Evolutionary conservation across 2,113 vertebrate species (phyloP).

Genomic region (Elephantulus edwardii): DNA sequence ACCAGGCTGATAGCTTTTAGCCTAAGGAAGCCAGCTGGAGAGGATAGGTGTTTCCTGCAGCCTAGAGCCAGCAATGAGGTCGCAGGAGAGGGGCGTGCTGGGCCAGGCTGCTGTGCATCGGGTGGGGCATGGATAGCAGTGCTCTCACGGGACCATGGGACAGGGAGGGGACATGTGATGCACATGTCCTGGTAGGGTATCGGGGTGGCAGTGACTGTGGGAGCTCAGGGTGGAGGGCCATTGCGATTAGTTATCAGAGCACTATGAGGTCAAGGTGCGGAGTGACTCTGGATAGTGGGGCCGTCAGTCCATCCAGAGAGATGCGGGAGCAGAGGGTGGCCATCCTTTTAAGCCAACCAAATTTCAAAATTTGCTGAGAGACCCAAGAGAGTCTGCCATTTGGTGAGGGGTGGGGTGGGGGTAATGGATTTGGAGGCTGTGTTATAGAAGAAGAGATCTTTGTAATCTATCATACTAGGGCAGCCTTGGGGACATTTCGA

Average conservation of each 20-base stretch:
- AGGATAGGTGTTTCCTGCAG: background rate
- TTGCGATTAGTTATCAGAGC: fast-evolving
- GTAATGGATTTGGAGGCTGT: too few species aligned
- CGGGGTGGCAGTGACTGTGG: fast-evolving
- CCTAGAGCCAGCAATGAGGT: background rate
- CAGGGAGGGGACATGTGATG: background rate
- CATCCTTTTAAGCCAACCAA: too few species aligned
- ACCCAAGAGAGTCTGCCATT: background rate
- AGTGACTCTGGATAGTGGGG: fast-evolving
- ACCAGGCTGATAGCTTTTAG: background rate
- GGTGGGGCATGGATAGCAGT: too few species aligned
- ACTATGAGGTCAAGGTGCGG: background rate
- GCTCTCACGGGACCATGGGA: background rate
- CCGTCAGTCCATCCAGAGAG: background rate
- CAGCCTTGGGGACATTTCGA: background rate
- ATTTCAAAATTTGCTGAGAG: background rate
- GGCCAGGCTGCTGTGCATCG: fast-evolving
- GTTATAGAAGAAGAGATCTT: background rate
- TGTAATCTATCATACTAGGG: background rate
- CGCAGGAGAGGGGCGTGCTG: background rate
- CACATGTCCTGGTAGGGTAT: background rate
- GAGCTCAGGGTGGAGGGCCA: background rate
- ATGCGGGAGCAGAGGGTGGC: background rate
- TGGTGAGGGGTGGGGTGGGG: background rate
- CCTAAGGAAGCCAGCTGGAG: background rate